A percentile compares a stretch with the other conserved stretches of the same genome.
Evolutionary conservation across 2,888 invertebrate genomes (phyloP).

Genomic region (Glyphotaelius pellucidus): DNA sequence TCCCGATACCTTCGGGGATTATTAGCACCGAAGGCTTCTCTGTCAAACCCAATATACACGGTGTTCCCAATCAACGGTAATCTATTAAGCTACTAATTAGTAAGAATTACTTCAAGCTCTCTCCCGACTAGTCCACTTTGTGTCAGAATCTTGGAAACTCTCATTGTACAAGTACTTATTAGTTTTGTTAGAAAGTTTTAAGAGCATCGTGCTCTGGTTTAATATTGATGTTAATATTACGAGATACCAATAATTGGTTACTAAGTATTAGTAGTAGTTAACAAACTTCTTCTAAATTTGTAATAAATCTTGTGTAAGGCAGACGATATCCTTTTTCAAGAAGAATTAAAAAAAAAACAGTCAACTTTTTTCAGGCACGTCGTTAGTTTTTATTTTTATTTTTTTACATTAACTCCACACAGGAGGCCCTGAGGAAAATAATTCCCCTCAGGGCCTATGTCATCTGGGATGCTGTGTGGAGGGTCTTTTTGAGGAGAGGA

Average conservation of each 20-base stretch:
- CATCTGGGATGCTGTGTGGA: too few relatives aligned
- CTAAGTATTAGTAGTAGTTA: too few relatives aligned
- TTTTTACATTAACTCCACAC: too few relatives aligned
- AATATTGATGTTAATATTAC: not conserved
- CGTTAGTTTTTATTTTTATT: too few relatives aligned
- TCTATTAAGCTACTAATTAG: not conserved
- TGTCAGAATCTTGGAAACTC: not conserved
- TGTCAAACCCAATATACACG: not conserved
- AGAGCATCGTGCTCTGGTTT: not conserved
- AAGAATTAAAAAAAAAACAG: too few relatives aligned
- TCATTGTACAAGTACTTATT: not conserved
- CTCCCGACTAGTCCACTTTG: not conserved
- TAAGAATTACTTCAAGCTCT: not conserved
- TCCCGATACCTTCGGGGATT: slow-evolving; percentile 8
- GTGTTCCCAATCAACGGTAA: not conserved
- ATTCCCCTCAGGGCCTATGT: too few relatives aligned
- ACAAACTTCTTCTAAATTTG: too few relatives aligned
- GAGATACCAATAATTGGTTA: not conserved
- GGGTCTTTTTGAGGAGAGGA: too few relatives aligned
- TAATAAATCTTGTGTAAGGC: too few relatives aligned
- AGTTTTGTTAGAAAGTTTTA: not conserved
- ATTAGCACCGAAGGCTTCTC: not conserved
- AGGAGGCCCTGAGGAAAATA: too few relatives aligned
- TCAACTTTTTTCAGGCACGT: too few relatives aligned
- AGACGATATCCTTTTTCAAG: too few relatives aligned